phyloP scores from a whole-genome alignment of 2,888 invertebrate species.

The Platycheirus rosarum region DNA sequence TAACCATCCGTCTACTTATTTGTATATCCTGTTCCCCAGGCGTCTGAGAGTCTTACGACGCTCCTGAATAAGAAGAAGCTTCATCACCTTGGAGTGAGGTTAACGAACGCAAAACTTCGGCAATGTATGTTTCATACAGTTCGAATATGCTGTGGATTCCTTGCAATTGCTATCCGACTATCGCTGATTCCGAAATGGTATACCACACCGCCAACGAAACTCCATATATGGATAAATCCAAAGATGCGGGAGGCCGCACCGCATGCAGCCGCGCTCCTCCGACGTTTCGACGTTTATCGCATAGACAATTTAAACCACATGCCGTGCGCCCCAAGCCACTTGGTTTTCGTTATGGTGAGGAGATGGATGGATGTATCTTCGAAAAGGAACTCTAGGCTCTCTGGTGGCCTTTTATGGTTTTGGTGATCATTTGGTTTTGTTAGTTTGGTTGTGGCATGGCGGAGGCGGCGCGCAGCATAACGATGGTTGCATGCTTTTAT shows the following conservation, averaged over 20 bases:
- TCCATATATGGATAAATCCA: constrained; percentile 51
- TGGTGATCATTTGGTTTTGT: constrained; percentile 54
- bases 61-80: constrained; percentile 9
- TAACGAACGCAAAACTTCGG: constrained; percentile 59
- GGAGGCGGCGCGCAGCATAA: too few relatives aligned
- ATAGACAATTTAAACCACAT: constrained; percentile 56
- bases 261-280: constrained; percentile 39
- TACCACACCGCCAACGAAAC: constrained; percentile 36
- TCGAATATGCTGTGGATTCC: constrained; percentile 17
- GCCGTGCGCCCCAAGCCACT: constrained; percentile 30
- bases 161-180: constrained; percentile 11
- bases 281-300: constrained; percentile 61
- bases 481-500: not conserved
- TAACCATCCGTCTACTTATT: too few relatives aligned
- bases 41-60: too few relatives aligned
- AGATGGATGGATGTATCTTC: constrained; percentile 33
- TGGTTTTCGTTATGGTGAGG: constrained; percentile 19
- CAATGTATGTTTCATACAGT: constrained; percentile 1
- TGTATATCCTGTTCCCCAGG: too few relatives aligned
- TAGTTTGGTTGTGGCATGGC: constrained; percentile 25
- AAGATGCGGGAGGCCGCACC: constrained; percentile 63
- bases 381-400: constrained; percentile 23
- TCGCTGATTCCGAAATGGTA: constrained; percentile 62
- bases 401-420: constrained; percentile 63
- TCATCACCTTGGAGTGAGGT: constrained; percentile 30